Base-by-base conservation (phyloP, 37 sponge, comb jelly and placozoan genomes). In the Chondrosia reniformis region DNA sequence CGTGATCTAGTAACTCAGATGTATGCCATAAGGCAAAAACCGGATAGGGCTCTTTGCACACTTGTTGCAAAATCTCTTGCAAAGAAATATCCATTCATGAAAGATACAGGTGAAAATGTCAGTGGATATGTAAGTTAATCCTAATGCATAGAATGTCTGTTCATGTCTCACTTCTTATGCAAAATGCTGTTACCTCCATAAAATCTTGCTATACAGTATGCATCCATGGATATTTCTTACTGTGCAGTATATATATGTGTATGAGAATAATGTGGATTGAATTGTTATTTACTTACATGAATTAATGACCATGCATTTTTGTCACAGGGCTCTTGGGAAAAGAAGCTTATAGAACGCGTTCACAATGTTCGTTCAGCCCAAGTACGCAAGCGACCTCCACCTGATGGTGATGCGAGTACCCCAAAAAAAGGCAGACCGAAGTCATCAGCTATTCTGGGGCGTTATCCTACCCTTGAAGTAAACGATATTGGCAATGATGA, bases 251-350 rank as follows among this genome's bases (percentile, higher is more conserved):
- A n/a, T n/a, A n/a, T n/a, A n/a, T n/a, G n/a, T n/a, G n/a, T n/a
- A n/a, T n/a, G n/a, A n/a, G n/a, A n/a, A 59, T 30, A 30, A 59
- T 59, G 9, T 59, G n/a, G 61, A 6, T 59, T 59, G 28, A 6
- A 13, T 13, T 49, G 15, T 59, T 59, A 6, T 6, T 59, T n/a
- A n/a, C n/a, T 59, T 59, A 59, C 17, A 59, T 59, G 61, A 13
- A 30, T 59, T 25, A 30, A 55, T 39, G 31, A 42, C 31, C 41
- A 30, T 22, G 25, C 10, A 62, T 15, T 13, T 38, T 77, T 33
- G 7, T 39, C 72, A n/a, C 55, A 74, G 82, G 74, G 61, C 25
- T 81, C 82, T 22, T 81, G 82, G 82, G 74, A 56, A 22, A 59
- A 59, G 22, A 59, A 59, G 61, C 59, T 81, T 17, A 73, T 81